A percentile compares a stretch with the other conserved stretches of the same genome.
Evolutionary conservation across 2,113 vertebrate species (phyloP).

Genomic region (Empidonax alnorum): DNA sequence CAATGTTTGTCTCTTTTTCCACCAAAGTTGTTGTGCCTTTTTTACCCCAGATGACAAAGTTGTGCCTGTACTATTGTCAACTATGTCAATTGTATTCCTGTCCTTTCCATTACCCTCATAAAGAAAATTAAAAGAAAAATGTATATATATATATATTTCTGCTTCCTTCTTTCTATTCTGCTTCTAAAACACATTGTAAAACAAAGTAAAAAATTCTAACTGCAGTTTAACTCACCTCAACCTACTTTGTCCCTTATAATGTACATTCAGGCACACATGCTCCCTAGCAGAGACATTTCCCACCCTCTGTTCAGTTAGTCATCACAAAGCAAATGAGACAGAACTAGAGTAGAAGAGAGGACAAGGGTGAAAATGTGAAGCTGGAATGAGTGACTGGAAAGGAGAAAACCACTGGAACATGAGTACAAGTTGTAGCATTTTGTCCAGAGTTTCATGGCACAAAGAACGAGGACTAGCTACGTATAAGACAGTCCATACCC

Average conservation of each 20-base stretch:
- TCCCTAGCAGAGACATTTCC: not conserved
- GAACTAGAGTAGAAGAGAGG: not conserved
- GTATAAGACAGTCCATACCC: not conserved
- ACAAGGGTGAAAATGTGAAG: not conserved
- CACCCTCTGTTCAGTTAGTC: not conserved
- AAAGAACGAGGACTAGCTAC: not conserved
- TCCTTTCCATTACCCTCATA: not conserved
- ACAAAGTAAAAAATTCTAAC: not conserved
- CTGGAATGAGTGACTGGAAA: not conserved
- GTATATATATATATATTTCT: not conserved
- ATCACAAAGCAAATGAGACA: not conserved
- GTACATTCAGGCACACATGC: not conserved
- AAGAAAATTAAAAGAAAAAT: not conserved
- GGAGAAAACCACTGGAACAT: fast-evolving
- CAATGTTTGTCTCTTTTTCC: not conserved
- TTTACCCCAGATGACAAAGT: not conserved
- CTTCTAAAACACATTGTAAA: not conserved
- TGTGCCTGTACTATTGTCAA: not conserved
- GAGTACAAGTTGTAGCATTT: not conserved
- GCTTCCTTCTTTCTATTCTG: not conserved
- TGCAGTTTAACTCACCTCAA: not conserved
- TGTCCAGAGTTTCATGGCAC: not conserved
- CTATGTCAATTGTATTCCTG: not conserved
- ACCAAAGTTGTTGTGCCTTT: not conserved
- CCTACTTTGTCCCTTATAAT: not conserved